phyloP scores from a whole-genome alignment of 1,140 invertebrate species.

The Arctopsyche grandis region DNA sequence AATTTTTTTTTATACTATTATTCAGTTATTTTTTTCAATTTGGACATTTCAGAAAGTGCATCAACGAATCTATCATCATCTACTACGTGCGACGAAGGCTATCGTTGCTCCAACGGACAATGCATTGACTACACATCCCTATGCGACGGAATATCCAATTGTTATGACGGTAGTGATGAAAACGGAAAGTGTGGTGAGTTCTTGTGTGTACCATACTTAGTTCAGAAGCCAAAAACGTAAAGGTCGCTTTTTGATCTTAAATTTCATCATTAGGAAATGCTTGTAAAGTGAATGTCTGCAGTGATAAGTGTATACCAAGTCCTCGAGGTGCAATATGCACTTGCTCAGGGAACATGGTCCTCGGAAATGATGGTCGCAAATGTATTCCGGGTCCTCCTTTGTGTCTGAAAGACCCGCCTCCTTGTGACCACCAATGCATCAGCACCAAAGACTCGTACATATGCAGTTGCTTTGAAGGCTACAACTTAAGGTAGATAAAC shows the following conservation, averaged over 20 bases:
- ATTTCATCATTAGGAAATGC: conserved; percentile 66
- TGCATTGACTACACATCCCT: conserved; percentile 71
- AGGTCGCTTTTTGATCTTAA: too few species aligned
- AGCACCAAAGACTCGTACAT: conserved; percentile 60
- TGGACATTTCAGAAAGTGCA: not conserved
- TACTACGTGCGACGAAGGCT: conserved; percentile 63
- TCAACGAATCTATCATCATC: not conserved
- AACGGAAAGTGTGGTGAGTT: conserved; percentile 67
- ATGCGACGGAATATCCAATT: conserved; percentile 76
- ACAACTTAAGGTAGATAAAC: conserved; percentile 69
- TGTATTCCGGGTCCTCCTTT: conserved; percentile 59
- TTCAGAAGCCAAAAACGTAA: too few species aligned
- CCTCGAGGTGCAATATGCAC: conserved; percentile 76
- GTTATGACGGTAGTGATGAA: conserved; percentile 75
- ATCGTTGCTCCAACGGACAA: conserved; percentile 69
- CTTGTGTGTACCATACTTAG: not conserved
- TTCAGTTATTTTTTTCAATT: too few species aligned
- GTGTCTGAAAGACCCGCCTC: conserved; percentile 44
- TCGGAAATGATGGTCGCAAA: conserved; percentile 61
- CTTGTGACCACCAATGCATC: conserved; percentile 65
- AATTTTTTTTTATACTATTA: too few species aligned
- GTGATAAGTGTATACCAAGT: conserved; percentile 73
- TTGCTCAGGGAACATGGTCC: conserved; percentile 73
- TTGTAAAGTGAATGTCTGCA: conserved; percentile 69
- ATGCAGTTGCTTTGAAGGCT: conserved; percentile 84